Percentiles rank a stretch among this genome's conserved stretches.
phyloP scores from a whole-genome alignment of 2,797 vertebrate species.

The Cuculus canorus region DNA sequence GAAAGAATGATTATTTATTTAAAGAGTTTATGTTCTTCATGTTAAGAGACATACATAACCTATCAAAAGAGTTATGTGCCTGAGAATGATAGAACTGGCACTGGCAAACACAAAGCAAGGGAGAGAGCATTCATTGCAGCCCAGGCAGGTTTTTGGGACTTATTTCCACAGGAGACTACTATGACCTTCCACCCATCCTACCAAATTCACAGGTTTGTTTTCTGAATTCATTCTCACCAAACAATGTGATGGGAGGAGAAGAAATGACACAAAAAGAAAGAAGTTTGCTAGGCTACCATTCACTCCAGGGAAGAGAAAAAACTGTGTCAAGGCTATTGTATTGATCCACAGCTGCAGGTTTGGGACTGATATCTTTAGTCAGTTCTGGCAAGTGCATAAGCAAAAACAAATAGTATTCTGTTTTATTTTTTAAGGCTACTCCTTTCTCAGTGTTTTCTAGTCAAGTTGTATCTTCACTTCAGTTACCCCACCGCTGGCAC shows the following conservation, averaged over 20 bases:
- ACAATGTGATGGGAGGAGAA: not conserved
- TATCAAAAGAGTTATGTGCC: not conserved
- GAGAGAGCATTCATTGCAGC: not conserved
- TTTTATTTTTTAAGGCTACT: not conserved
- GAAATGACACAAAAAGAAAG: not conserved
- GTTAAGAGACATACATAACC: not conserved
- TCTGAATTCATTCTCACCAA: not conserved
- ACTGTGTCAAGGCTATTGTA: not conserved
- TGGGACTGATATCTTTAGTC: not conserved
- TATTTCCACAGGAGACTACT: not conserved
- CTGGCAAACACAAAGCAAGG: not conserved
- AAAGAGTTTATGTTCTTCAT: not conserved
- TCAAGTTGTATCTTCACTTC: not conserved
- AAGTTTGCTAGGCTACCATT: not conserved
- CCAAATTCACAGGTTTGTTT: not conserved
- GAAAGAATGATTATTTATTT: slow-evolving; percentile 12
- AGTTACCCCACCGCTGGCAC: not conserved
- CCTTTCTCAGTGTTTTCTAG: not conserved
- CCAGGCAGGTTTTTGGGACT: not conserved
- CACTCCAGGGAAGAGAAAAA: not conserved
- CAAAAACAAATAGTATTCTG: not conserved
- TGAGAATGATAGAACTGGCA: not conserved
- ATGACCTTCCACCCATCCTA: not conserved
- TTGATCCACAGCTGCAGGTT: not conserved
- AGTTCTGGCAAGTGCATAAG: not conserved